Conservation (phyloP, 2,113 vertebrate genomes). For the Cygnus atratus region DNA sequence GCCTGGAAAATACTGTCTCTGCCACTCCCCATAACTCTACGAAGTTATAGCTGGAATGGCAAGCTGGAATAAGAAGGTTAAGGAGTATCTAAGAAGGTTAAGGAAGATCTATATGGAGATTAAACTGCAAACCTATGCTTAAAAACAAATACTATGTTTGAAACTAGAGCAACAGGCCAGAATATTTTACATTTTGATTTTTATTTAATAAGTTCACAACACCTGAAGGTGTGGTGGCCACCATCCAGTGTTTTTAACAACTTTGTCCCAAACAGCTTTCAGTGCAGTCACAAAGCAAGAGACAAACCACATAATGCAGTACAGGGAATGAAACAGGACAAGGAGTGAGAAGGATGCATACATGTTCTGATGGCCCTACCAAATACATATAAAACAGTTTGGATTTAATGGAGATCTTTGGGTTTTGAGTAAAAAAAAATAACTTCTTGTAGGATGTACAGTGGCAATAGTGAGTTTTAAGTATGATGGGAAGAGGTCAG, state of each 20-base stretch:
- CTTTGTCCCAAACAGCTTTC: neutral
- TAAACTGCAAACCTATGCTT: neutral
- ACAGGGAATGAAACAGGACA: neutral
- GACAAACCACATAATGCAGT: fast-evolving
- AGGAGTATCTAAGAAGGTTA: neutral
- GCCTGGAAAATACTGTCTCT: neutral
- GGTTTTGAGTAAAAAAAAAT: neutral
- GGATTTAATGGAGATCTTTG: neutral
- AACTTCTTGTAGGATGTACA: neutral
- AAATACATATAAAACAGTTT: neutral
- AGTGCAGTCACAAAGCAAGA: neutral
- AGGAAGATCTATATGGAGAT: neutral
- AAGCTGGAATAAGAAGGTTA: neutral
- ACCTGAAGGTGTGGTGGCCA: neutral
- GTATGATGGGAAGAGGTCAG: neutral
- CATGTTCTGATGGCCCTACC: neutral
- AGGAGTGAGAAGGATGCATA: neutral
- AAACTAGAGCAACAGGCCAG: neutral
- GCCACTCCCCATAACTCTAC: neutral
- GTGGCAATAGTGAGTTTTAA: neutral
- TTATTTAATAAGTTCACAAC: neutral
- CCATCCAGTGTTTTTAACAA: neutral
- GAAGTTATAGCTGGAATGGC: neutral
- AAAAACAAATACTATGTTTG: neutral
- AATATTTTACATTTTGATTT: neutral